Base-by-base conservation (phyloP, 2,888 invertebrate genomes). In the Parelbella ahira region DNA sequence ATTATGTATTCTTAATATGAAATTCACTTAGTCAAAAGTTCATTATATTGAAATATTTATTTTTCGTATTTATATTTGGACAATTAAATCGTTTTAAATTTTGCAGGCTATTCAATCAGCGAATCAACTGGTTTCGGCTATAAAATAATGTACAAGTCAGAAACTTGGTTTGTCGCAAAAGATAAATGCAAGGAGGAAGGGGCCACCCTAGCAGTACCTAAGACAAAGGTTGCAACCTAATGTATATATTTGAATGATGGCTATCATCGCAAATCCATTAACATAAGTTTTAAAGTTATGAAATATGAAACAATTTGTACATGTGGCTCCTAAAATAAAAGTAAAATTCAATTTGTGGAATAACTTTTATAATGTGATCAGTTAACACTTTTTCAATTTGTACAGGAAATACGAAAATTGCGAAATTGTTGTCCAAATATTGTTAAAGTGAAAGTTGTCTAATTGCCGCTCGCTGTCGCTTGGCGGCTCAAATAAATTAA, bases 161-260 rank as follows among this genome's bases (percentile, higher is more conserved):
- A 65, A 18, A 47, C 52, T 1, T 84, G 83, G 83, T 45, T 39
- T 0, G 52, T 44, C 0, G 81, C 83, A 1, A 53, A 44, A 9
- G 47, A 60, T 0, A 33, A 37, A 0, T 83, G 83, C 36, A 50
- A 45, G 4, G 32, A 48, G 0, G 54, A 56, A 0, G 68, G 69
- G 0, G 73, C 60, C 0, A 67, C 65, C 15, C 55, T 84, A 0
- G 82, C 82, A 1, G 78, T 80, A 2, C 84, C 84, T 0, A 69
- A 64, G 20, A 57, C 74, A 4, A 50, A 67, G 63, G 83, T 80
- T 2, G 3, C n/a, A n/a, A 15, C 15, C 15, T 15, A 15, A 15
- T 15, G 4, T 15, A 15, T 3, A 3, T 15, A 15, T 15, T 15
- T n/a, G n/a, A n/a, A n/a, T n/a, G n/a, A n/a, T n/a, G n/a, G n/a